phyloP scores from a whole-genome alignment of 2,113 vertebrate species.

The Oreotragus oreotragus region DNA sequence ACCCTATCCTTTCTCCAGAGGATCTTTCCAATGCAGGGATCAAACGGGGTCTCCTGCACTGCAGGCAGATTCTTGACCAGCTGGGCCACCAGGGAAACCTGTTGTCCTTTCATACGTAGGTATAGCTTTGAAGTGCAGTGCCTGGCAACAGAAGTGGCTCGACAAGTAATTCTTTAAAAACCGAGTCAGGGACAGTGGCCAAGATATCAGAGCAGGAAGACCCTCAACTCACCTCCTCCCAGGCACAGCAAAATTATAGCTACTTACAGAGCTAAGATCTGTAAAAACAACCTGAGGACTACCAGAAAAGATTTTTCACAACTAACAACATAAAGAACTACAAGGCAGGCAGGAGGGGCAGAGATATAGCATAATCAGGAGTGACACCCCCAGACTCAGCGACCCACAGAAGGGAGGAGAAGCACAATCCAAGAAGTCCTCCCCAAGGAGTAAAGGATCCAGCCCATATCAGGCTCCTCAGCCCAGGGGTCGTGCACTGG shows the following conservation, averaged over 20 bases:
- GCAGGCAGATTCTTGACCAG: not conserved
- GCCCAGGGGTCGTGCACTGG: not conserved
- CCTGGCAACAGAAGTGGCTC: not conserved
- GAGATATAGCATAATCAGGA: not conserved
- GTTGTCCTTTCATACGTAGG: fast-evolving
- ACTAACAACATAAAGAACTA: not conserved
- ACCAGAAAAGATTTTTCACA: not conserved
- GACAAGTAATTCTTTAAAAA: not conserved
- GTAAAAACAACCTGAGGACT: not conserved
- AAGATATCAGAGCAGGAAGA: not conserved
- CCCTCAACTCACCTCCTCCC: not conserved
- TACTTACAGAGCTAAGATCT: not conserved
- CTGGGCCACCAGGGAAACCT: not conserved
- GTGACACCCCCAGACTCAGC: not conserved
- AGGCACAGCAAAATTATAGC: not conserved
- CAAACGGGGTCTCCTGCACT: not conserved
- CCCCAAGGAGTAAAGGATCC: too few species aligned
- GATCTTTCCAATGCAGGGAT: not conserved
- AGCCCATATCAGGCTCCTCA: not conserved
- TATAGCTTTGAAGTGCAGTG: not conserved
- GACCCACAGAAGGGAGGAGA: not conserved
- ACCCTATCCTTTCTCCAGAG: not conserved
- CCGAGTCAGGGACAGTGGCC: not conserved
- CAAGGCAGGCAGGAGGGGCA: not conserved
- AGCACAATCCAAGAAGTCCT: not conserved